Evolutionary conservation across 1,140 invertebrate species (phyloP), one percentile per base, ranked within the genome.

Genomic region (Temnothorax nylanderi): DNA sequence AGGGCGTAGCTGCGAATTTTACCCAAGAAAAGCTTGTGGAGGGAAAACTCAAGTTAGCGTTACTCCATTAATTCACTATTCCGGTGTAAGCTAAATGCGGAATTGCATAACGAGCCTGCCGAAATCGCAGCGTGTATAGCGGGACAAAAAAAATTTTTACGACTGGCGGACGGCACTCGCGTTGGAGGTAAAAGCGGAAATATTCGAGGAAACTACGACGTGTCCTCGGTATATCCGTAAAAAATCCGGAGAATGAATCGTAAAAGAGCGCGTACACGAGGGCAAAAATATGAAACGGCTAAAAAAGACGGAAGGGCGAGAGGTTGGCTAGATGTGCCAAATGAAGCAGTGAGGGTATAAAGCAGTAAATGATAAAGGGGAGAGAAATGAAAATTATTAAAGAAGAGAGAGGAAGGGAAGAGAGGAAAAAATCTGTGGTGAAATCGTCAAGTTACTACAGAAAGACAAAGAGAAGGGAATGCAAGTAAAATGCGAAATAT

Each of bases 211-310:
- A 47, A 69, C 65, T 81, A 21, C 37, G 51, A 74, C 34, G 21
- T 71, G 64, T 13, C 26, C 32, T 54, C 58, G 18, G 47, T 72
- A 60, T 47, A 72, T 47, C 32, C 69, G 41, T 84, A 84, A 84
- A 26, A 84, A 84, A 84, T 84, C 72, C 21, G 3, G 69, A 62
- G 41, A 75, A 84, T 62, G 80, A 84, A 62, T 84, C 56, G 56
- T 84, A 84, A 62, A 84, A 84, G 69, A 34, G 16, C 21, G 67
- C 10, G 32, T 21, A 13, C 26, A 26, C 37, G 65, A 47, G 32
- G 26, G 41, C 26, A 49, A 74, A 75, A 84, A 84, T 84, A 84
- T 84, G 54, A 84, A 74, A 44, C 26, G 21, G 37, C 51, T 82
- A 60, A 74, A 82, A 72, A 58, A 84, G 80, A 60, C 8, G 51